phyloP scores from a whole-genome alignment of 2,888 invertebrate species.

The Iphiclides podalirius region DNA sequence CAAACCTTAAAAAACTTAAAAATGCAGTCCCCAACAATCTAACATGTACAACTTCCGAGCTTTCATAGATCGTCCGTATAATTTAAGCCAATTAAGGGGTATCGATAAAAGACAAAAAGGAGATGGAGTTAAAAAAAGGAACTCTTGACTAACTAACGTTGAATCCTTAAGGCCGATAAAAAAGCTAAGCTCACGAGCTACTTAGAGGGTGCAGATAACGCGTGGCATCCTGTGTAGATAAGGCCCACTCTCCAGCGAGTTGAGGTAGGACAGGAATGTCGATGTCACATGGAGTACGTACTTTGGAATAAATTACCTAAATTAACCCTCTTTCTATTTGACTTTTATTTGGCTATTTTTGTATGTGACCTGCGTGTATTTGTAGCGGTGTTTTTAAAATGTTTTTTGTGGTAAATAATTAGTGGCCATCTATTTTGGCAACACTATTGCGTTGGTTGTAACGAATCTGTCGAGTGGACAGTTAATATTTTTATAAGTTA shows the following conservation, averaged over 20 bases:
- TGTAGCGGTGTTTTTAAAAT: too few relatives aligned
- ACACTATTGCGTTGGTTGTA: too few relatives aligned
- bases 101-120: not conserved
- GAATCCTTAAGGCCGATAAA: constrained; percentile 35
- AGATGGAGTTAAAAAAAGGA: not conserved
- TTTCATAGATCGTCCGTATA: not conserved
- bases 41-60: not conserved
- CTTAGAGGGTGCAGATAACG: constrained; percentile 49
- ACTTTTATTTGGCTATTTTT: too few relatives aligned
- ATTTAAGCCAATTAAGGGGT: not conserved
- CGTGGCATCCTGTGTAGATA: constrained; percentile 62
- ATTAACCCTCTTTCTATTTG: too few relatives aligned
- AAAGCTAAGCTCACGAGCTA: constrained; percentile 38
- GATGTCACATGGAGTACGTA: not conserved
- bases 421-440: too few relatives aligned
- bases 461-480: too few relatives aligned
- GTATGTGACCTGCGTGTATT: too few relatives aligned
- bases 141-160: not conserved
- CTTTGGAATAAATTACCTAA: not conserved
- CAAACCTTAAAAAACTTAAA: too few relatives aligned
- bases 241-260: constrained; percentile 46
- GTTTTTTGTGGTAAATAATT: too few relatives aligned
- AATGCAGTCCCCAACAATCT: too few relatives aligned
- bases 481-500: too few relatives aligned
- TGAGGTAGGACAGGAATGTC: constrained; percentile 36